Evolutionary conservation across 2,113 vertebrate genomes (phyloP).

Genomic region (Sterrhoptilus dennistouni): DNA sequence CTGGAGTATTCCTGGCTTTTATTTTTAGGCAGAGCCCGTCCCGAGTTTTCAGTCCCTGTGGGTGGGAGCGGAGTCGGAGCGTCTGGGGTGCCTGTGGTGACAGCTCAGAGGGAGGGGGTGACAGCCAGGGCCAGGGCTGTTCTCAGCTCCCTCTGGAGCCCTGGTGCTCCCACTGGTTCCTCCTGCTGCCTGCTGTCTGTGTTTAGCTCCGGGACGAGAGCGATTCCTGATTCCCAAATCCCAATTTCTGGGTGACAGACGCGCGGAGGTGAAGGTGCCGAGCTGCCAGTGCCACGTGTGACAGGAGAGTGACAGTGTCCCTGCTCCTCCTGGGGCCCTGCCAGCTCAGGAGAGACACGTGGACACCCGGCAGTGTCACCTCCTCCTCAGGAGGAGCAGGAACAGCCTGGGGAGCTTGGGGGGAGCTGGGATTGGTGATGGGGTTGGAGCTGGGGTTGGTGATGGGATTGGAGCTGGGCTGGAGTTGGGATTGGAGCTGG

Average conservation of each 20-base stretch:
- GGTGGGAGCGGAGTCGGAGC: neutral
- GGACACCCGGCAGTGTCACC: neutral
- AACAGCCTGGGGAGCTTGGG: neutral
- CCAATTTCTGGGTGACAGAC: neutral
- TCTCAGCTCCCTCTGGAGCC: neutral
- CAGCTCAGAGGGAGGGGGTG: neutral
- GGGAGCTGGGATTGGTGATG: neutral
- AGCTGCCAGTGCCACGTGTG: neutral
- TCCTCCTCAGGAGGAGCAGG: neutral
- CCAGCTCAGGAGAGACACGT: neutral
- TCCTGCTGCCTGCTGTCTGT: neutral
- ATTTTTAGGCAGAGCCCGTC: neutral
- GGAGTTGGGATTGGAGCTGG: neutral
- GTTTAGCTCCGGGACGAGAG: neutral
- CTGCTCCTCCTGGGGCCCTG: neutral
- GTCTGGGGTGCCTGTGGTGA: neutral
- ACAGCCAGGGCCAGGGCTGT: neutral
- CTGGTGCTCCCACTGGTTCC: neutral
- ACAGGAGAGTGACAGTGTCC: neutral
- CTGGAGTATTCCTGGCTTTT: neutral
- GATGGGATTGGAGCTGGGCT: neutral
- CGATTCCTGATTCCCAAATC: neutral
- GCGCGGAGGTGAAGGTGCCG: neutral
- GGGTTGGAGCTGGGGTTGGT: neutral
- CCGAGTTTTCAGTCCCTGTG: neutral